A percentile compares a stretch with the other conserved stretches of the same genome.
Evolutionary conservation across 2,888 invertebrate genomes (phyloP).

Genomic region (Endomychus coccineus): DNA sequence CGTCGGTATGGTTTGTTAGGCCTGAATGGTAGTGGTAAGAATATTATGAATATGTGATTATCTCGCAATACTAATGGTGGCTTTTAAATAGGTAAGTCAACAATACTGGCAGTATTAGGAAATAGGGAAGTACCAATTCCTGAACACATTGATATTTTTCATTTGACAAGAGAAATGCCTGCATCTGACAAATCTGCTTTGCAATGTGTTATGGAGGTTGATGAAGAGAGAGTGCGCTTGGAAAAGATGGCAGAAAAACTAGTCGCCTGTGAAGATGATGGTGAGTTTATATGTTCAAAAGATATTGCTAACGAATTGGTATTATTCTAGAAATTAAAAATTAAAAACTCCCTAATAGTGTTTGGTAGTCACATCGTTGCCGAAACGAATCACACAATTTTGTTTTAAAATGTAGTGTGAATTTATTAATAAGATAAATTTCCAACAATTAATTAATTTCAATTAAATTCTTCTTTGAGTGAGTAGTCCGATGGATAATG

Average conservation of each 20-base stretch:
- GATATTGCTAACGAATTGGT: no score
- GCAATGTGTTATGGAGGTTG: slow-evolving; percentile 97
- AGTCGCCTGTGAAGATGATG: slow-evolving; percentile 80
- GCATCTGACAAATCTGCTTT: slow-evolving; percentile 96
- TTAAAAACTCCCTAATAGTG: no score
- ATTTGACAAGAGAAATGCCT: slow-evolving; percentile 93
- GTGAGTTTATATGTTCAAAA: no score
- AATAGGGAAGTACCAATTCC: slow-evolving; percentile 94
- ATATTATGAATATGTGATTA: neutral
- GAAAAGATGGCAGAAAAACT: slow-evolving; percentile 90
- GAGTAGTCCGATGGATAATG: no score
- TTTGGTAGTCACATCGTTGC: no score
- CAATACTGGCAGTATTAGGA: slow-evolving; percentile 83
- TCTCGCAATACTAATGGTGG: slow-evolving; percentile 2
- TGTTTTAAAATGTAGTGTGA: no score
- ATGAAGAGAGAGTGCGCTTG: slow-evolving; percentile 82
- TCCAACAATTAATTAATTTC: no score
- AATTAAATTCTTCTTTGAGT: no score
- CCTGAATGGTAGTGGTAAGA: slow-evolving; percentile 89
- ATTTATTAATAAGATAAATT: no score
- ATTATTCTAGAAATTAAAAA: no score
- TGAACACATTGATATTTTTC: slow-evolving; percentile 94
- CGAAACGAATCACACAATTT: no score
- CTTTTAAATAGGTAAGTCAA: slow-evolving; percentile 71
- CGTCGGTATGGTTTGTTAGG: slow-evolving; percentile 94